Conservation (phyloP, 2,797 vertebrate species). For the Vespertilio murinus region DNA sequence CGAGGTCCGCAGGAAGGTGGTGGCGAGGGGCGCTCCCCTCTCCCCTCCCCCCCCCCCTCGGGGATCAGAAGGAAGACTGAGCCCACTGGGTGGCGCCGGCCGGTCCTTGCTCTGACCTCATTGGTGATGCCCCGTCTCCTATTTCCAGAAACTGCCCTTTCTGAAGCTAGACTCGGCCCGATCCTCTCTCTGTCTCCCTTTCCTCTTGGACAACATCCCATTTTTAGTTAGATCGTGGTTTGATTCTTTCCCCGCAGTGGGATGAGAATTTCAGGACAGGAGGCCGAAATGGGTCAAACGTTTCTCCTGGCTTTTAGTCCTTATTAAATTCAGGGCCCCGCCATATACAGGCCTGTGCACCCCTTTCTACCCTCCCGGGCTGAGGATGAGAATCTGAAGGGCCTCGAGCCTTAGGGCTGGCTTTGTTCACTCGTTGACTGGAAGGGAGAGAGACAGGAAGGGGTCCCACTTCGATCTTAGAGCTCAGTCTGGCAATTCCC, state of each 20-base stretch:
- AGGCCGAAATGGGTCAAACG: slow-evolving; percentile 21
- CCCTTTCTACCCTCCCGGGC: background rate
- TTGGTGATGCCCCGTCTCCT: background rate
- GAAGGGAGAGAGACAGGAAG: background rate
- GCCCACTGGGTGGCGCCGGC: background rate
- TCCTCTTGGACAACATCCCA: background rate
- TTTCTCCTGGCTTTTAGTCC: slow-evolving; percentile 8
- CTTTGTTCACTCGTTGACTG: background rate
- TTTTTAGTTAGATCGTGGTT: slow-evolving; percentile 21
- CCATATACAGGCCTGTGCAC: background rate
- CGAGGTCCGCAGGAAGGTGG: background rate
- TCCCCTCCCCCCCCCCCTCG: background rate
- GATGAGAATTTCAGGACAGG: slow-evolving; percentile 41
- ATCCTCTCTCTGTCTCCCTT: background rate
- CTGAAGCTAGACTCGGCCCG: background rate
- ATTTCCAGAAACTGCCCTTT: slow-evolving; percentile 5
- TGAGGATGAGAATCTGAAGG: background rate
- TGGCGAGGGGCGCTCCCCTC: background rate
- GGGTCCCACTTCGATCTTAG: background rate
- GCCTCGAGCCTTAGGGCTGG: background rate
- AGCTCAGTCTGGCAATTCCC: background rate
- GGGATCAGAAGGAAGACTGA: background rate
- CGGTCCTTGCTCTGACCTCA: background rate
- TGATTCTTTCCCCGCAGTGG: slow-evolving; percentile 18
- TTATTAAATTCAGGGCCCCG: background rate